A percentile compares a stretch with the other conserved stretches of the same genome.
Evolutionary conservation across 1,140 invertebrate genomes (phyloP).

Genomic region (Pachypsylla venusta): DNA sequence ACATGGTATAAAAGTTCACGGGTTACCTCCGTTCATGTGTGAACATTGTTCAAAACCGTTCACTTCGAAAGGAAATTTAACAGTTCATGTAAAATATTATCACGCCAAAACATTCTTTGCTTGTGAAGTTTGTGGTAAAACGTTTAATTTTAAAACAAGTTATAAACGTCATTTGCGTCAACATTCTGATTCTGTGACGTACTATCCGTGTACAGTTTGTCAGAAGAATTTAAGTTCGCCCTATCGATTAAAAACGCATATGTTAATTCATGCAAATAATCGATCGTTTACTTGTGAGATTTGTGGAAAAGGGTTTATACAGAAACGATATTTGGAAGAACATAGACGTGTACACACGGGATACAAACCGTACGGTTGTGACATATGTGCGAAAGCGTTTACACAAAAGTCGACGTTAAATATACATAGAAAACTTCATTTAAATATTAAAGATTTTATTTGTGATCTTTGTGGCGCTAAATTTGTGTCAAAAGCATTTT

Average conservation of each 20-base stretch:
- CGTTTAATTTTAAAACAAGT: neutral
- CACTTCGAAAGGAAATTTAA: constrained; percentile 6
- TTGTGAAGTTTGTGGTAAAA: neutral
- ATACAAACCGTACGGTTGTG: constrained; percentile 47
- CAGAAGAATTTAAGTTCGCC: neutral
- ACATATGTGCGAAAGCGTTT: constrained; percentile 36
- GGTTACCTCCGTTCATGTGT: neutral
- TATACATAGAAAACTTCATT: constrained; percentile 37
- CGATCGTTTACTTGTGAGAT: constrained; percentile 30
- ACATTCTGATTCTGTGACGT: neutral
- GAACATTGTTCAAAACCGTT: neutral
- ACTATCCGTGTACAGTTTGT: neutral
- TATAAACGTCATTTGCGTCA: neutral
- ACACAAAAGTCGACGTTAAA: constrained; percentile 36
- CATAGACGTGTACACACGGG: constrained; percentile 48
- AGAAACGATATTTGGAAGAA: constrained; percentile 42
- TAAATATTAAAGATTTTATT: constrained; percentile 37
- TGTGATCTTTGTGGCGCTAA: constrained; percentile 35
- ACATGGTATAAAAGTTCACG: constrained; percentile 8
- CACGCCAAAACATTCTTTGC: constrained; percentile 2
- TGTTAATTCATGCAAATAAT: constrained; percentile 28
- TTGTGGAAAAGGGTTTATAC: constrained; percentile 33
- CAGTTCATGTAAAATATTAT: neutral
- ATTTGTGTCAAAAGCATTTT: constrained; percentile 35
- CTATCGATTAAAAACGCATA: constrained; percentile 2